Base-by-base conservation (phyloP, 2,888 invertebrate species). In the Luperina nickerlii region DNA sequence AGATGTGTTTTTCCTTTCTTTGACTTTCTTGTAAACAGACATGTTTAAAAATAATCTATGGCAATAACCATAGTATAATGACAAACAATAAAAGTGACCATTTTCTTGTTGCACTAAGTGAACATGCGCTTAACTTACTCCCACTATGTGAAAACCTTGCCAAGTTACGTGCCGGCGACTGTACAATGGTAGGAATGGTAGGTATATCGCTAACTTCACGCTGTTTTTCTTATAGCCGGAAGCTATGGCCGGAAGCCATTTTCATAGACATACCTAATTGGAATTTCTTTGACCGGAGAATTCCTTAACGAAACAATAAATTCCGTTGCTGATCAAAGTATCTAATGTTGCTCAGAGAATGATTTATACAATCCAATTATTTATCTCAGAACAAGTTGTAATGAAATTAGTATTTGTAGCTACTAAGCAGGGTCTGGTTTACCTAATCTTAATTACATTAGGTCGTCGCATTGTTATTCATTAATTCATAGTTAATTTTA, bases 231-330 rank as follows among this genome's bases (percentile, higher is more conserved):
- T 73, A 83, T 82, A 70, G 82, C 81, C 86, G 81, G 81, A 87
- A 88, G 85, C 83, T 74, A 83, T 82, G 68, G 81, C 81, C 86
- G 81, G 81, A 87, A 88, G 85, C 83, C 74, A 83, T 88, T 88
- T 89, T 87, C 74, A 81, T 85, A 84, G 78, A 84, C 72, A 79
- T 86, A 83, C 78, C 74, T 86, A 83, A 90, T 89, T 82, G 84
- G 86, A 90, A 89, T 91, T 91, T 90, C 88, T 91, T 89, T 84
- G 85, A 83, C 83, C 84, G 71, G 90, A 90, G 92, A 92, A 93
- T 92, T 91, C 91, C 84, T 87, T 92, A 91, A 93, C 91, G 90
- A 93, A 92, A 91, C 90, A 88, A 91, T 92, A 91, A 92, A 93
- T 92, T 92, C 90, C 90, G 74, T 81, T 81, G 83, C 90, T 90